These are phyloP conservation scores for Papilio demoleus DNA, from an alignment of 2,888 invertebrate species.

Conservation along the genomic window DNA sequence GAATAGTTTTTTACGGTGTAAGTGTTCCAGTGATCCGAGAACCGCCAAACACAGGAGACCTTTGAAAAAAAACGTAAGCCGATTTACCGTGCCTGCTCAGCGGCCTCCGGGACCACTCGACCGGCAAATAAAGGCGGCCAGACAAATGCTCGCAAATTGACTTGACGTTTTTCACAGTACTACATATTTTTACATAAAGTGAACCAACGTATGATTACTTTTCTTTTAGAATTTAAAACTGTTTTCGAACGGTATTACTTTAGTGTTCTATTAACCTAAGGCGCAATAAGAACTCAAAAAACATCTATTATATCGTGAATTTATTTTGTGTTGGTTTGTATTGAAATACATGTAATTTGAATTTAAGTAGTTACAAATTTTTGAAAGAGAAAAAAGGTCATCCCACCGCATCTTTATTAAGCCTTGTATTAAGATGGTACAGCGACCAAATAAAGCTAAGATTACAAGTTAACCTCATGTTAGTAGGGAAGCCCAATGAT, in stretches of 20 bases:
- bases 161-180: slow-evolving; percentile 78
- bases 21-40: slow-evolving; percentile 66
- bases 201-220: slow-evolving; percentile 8
- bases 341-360: too few species aligned
- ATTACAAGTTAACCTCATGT: slow-evolving; percentile 84
- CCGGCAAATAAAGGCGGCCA: slow-evolving; percentile 82
- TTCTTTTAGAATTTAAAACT: neutral
- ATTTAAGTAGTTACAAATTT: too few species aligned
- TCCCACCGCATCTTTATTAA: slow-evolving; percentile 72
- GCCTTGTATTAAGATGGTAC: slow-evolving; percentile 76
- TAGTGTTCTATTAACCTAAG: neutral
- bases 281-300: neutral
- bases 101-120: slow-evolving; percentile 70
- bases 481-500: slow-evolving; percentile 82
- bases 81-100: slow-evolving; percentile 77
- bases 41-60: slow-evolving; percentile 78
- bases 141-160: slow-evolving; percentile 82
- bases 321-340: too few species aligned
- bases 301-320: too few species aligned
- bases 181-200: slow-evolving; percentile 65
- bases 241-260: neutral
- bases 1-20: slow-evolving; percentile 71
- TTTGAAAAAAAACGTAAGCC: slow-evolving; percentile 81
- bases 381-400: slow-evolving; percentile 64
- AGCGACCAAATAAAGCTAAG: slow-evolving; percentile 82